These are phyloP conservation scores for Pseudomyrmex pallidus DNA, from an alignment of 1,140 invertebrate genomes.

Conservation along the genomic window DNA sequence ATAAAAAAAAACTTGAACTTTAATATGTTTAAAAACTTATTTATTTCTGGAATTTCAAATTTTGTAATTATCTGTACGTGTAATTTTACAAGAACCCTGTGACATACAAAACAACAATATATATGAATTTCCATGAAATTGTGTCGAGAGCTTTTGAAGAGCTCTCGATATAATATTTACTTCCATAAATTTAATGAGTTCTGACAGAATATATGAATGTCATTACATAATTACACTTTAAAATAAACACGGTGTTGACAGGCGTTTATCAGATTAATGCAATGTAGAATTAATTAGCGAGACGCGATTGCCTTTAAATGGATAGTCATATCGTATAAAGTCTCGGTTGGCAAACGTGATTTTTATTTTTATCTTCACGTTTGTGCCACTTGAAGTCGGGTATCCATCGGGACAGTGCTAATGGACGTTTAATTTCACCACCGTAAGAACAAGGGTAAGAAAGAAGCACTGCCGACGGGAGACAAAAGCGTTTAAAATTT, in stretches of 20 bases:
- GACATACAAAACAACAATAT: too few species aligned
- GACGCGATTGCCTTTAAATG: slow-evolving; percentile 25
- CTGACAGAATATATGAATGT: slow-evolving; percentile 11
- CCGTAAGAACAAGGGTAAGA: not conserved
- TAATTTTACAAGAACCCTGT: too few species aligned
- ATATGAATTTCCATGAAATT: too few species aligned
- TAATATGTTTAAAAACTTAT: too few species aligned
- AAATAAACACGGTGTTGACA: slow-evolving; percentile 19
- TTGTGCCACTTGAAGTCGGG: slow-evolving; percentile 1
- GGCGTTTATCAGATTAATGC: slow-evolving; percentile 20
- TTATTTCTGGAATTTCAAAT: not conserved
- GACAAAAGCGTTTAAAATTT: slow-evolving; percentile 64
- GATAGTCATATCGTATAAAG: not conserved
- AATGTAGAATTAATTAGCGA: slow-evolving; percentile 42
- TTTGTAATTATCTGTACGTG: not conserved
- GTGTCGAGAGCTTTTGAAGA: too few species aligned
- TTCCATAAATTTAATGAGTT: not conserved
- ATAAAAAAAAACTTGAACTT: not conserved
- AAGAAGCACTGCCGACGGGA: not conserved
- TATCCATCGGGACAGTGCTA: slow-evolving; percentile 29
- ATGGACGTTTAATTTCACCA: slow-evolving; percentile 41
- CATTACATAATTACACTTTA: slow-evolving; percentile 28
- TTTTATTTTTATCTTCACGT: slow-evolving; percentile 25
- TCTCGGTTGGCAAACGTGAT: not conserved
- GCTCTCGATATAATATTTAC: not conserved